Conservation (phyloP, 2,113 vertebrate genomes). For the Oryzias javanicus region DNA sequence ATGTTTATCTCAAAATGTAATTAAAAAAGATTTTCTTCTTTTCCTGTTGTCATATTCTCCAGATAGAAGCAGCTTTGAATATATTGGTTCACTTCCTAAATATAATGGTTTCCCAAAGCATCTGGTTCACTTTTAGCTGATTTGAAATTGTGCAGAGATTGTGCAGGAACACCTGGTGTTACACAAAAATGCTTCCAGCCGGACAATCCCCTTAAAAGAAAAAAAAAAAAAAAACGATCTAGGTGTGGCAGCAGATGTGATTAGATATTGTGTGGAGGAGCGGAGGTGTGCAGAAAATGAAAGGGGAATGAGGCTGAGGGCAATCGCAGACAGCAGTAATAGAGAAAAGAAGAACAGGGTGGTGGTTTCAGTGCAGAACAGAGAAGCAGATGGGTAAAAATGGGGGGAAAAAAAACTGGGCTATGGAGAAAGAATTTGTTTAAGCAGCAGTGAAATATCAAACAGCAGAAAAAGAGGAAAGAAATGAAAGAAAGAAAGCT, state of each 20-base stretch:
- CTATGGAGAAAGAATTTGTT: slow-evolving; percentile 26
- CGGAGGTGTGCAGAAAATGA: slow-evolving; percentile 56
- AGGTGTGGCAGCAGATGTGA: slow-evolving; percentile 49
- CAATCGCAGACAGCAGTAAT: slow-evolving; percentile 55
- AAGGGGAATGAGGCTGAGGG: slow-evolving; percentile 60
- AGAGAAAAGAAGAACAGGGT: slow-evolving; percentile 34
- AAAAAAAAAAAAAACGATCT: slow-evolving; percentile 11
- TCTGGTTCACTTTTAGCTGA: not conserved
- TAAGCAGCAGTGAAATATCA: slow-evolving; percentile 40
- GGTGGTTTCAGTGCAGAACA: slow-evolving; percentile 12
- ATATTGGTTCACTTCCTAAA: not conserved
- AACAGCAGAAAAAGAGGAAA: slow-evolving; percentile 42
- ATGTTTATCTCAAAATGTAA: too few relatives aligned
- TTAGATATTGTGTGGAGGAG: slow-evolving; percentile 45
- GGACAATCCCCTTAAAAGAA: not conserved
- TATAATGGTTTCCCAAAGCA: not conserved
- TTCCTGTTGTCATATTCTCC: too few relatives aligned
- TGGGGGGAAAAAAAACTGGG: slow-evolving; percentile 18
- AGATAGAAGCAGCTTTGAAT: not conserved
- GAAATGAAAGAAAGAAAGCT: slow-evolving; percentile 49
- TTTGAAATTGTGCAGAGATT: slow-evolving; percentile 7
- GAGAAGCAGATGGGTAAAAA: slow-evolving; percentile 16
- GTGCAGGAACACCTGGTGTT: not conserved
- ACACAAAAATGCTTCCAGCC: not conserved
- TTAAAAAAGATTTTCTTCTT: too few relatives aligned